phyloP scores from a whole-genome alignment of 2,888 invertebrate species.

The Anoncus sp. region DNA sequence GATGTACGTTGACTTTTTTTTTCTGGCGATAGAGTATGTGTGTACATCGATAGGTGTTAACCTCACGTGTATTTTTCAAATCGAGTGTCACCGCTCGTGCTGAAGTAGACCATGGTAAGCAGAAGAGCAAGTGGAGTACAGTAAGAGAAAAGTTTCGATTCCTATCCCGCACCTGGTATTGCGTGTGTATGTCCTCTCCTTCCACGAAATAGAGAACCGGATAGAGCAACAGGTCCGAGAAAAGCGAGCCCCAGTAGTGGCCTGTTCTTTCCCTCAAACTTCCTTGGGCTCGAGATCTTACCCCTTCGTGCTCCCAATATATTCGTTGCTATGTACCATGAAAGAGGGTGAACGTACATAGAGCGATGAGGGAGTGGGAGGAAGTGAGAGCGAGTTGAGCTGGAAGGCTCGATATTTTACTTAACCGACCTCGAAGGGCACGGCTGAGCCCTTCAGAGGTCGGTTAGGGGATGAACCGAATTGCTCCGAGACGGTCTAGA shows the following conservation, averaged over 20 bases:
- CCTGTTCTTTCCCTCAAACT: constrained; percentile 39
- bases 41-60: background rate
- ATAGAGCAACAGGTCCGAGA: constrained; percentile 57
- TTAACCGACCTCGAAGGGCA: no score
- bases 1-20: constrained; percentile 16
- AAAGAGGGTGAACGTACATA: constrained; percentile 4
- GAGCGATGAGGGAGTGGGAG: constrained; percentile 39
- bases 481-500: background rate
- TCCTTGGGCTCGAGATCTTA: constrained; percentile 9
- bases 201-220: constrained; percentile 29
- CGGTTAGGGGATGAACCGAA: constrained; percentile 5
- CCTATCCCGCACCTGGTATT: constrained; percentile 20
- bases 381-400: constrained; percentile 19
- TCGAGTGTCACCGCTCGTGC: background rate
- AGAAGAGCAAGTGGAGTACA: background rate
- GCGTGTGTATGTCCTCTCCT: constrained; percentile 8
- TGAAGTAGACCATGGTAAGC: background rate
- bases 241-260: constrained; percentile 18
- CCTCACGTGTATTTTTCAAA: constrained; percentile 9
- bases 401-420: constrained; percentile 25
- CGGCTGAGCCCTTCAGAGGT: constrained; percentile 24
- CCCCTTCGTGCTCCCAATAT: background rate
- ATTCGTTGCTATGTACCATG: constrained; percentile 33
- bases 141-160: constrained; percentile 11
- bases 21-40: background rate